Evolutionary conservation across 2,888 invertebrate genomes (phyloP).

Genomic region (Nebria brevicollis): DNA sequence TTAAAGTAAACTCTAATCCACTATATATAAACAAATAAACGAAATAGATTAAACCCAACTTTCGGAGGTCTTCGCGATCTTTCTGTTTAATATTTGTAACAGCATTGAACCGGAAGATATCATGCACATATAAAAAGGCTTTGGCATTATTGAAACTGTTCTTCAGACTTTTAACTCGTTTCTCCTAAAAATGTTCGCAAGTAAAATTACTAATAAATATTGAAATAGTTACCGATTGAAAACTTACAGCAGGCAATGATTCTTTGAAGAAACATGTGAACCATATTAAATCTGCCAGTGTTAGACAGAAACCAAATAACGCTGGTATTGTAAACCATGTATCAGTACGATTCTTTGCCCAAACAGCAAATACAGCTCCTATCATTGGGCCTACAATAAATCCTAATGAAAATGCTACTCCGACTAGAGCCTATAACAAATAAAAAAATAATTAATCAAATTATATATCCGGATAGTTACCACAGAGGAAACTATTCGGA

Average conservation of each 20-base stretch:
- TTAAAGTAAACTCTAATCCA: conserved; percentile 96
- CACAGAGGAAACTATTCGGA: too few relatives aligned
- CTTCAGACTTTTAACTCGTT: conserved; percentile 75
- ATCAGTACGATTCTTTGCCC: conserved; percentile 71
- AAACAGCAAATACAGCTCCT: conserved; percentile 86
- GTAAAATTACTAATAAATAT: not conserved
- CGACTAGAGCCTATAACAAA: conserved; percentile 84
- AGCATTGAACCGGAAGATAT: conserved; percentile 72
- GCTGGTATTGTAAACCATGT: conserved; percentile 87
- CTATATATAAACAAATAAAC: conserved; percentile 94
- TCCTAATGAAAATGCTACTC: conserved; percentile 97
- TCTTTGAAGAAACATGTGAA: conserved; percentile 81
- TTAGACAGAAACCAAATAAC: conserved; percentile 77
- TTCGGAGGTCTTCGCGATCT: conserved; percentile 73
- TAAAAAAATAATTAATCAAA: too few relatives aligned
- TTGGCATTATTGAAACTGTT: conserved; percentile 62
- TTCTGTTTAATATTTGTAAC: conserved; percentile 71
- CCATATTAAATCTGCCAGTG: conserved; percentile 80
- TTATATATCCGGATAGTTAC: too few relatives aligned
- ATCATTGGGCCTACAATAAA: conserved; percentile 96
- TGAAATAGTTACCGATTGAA: not conserved
- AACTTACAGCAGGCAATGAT: conserved; percentile 77
- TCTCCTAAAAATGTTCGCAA: conserved; percentile 66
- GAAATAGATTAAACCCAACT: conserved; percentile 83
- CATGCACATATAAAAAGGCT: conserved; percentile 57